These are phyloP conservation scores for Allacma fusca DNA, from an alignment of 2,888 invertebrate genomes.

Conservation along the genomic window DNA sequence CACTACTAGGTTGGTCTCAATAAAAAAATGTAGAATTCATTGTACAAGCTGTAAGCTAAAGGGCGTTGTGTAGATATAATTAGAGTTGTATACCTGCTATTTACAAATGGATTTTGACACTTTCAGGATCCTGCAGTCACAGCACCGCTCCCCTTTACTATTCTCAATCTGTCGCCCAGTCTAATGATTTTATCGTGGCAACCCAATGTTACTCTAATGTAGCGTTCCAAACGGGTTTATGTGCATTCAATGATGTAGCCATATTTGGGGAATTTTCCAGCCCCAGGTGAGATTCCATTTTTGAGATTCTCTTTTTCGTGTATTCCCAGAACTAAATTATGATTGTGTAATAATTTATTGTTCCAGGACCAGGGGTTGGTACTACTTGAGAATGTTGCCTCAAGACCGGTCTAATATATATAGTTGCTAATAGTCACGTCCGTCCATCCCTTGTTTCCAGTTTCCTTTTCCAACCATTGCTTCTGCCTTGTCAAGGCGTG, in stretches of 20 bases:
- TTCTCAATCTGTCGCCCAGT: neutral
- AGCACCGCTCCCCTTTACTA: neutral
- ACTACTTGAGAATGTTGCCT: neutral
- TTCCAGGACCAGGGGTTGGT: neutral
- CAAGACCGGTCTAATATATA: neutral
- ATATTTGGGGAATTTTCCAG: conserved; percentile 10
- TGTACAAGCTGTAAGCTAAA: too few relatives aligned
- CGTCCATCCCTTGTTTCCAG: too few relatives aligned
- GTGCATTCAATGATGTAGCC: neutral
- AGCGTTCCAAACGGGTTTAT: conserved; percentile 2
- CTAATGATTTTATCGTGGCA: neutral
- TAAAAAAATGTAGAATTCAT: neutral
- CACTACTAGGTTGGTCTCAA: neutral
- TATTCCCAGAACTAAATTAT: too few relatives aligned
- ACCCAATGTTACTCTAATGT: neutral
- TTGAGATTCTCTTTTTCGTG: too few relatives aligned
- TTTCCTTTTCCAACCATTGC: too few relatives aligned
- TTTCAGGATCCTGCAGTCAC: conserved; percentile 22
- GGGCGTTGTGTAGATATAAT: too few relatives aligned
- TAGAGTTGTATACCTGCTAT: too few relatives aligned
- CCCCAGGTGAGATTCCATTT: neutral
- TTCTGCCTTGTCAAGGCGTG: too few relatives aligned
- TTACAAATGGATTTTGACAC: too few relatives aligned
- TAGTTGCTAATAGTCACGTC: too few relatives aligned
- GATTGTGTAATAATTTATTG: neutral